Percentiles rank a stretch among this genome's conserved stretches.
Conservation (phyloP, 2,888 invertebrate genomes). For the Hesperia comma region DNA sequence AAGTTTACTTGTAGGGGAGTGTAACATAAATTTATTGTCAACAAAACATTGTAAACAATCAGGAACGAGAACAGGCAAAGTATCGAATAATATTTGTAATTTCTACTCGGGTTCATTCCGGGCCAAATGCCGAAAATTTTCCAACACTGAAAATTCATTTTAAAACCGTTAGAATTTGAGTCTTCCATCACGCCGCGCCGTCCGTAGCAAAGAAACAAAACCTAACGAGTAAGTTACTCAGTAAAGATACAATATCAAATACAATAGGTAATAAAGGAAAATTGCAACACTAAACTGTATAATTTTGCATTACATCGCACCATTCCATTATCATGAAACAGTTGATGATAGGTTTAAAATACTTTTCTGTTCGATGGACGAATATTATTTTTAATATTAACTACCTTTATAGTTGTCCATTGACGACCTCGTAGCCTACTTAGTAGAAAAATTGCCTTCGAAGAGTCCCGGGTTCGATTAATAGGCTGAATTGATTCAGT, state of each 20-base stretch:
- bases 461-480: too few relatives aligned
- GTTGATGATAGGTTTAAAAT: too few relatives aligned
- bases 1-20: slow-evolving; percentile 60
- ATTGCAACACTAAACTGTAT: neutral
- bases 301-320: neutral
- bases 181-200: neutral
- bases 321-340: too few relatives aligned
- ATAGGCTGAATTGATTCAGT: too few relatives aligned
- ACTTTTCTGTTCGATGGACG: too few relatives aligned
- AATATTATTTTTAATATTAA: too few relatives aligned
- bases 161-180: slow-evolving; percentile 7
- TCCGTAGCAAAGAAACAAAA: neutral
- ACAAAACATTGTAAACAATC: slow-evolving; percentile 54
- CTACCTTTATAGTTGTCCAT: too few relatives aligned
- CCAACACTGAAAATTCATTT: slow-evolving; percentile 43
- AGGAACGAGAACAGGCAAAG: slow-evolving; percentile 52
- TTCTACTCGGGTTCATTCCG: slow-evolving; percentile 49
- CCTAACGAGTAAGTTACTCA: too few relatives aligned
- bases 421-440: too few relatives aligned
- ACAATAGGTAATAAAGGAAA: neutral
- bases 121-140: slow-evolving; percentile 64
- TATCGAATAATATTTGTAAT: slow-evolving; percentile 59
- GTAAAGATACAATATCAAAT: too few relatives aligned
- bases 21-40: slow-evolving; percentile 60
- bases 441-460: too few relatives aligned